A percentile compares a stretch with the other conserved stretches of the same genome.
These are phyloP conservation scores for Rutilus rutilus DNA, from an alignment of 2,113 vertebrate genomes.

Conservation along the genomic window DNA sequence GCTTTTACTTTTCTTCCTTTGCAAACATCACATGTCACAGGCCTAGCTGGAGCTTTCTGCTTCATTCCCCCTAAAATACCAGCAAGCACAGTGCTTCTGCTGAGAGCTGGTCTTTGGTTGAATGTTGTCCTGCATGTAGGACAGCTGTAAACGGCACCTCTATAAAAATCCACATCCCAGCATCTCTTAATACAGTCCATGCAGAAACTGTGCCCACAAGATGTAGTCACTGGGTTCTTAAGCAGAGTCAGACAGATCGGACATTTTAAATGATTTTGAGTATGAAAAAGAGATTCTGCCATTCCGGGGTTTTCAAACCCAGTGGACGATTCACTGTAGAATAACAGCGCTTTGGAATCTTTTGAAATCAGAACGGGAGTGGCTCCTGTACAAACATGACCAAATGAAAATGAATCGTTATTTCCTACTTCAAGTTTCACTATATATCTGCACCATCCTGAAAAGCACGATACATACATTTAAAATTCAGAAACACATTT, in stretches of 20 bases:
- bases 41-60: conserved; percentile 9
- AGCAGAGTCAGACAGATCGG: conserved; percentile 46
- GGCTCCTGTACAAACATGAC: neutral
- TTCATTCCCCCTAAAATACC: conserved; percentile 23
- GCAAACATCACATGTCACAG: conserved; percentile 86
- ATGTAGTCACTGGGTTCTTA: conserved; percentile 46
- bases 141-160: neutral
- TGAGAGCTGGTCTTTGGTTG: conserved; percentile 24
- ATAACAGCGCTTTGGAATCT: neutral
- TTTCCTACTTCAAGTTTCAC: neutral
- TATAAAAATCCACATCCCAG: neutral
- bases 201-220: conserved; percentile 55
- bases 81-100: conserved; percentile 43
- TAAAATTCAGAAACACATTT: neutral
- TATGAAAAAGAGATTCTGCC: neutral
- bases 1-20: conserved; percentile 87
- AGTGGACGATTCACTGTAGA: neutral
- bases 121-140: conserved; percentile 41
- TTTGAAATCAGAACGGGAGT: neutral
- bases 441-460: neutral
- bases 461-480: neutral
- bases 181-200: conserved; percentile 28
- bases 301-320: neutral
- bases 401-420: neutral
- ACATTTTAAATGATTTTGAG: conserved; percentile 37